phyloP scores from a whole-genome alignment of 2,888 invertebrate species.

The Heliconius ismenius region DNA sequence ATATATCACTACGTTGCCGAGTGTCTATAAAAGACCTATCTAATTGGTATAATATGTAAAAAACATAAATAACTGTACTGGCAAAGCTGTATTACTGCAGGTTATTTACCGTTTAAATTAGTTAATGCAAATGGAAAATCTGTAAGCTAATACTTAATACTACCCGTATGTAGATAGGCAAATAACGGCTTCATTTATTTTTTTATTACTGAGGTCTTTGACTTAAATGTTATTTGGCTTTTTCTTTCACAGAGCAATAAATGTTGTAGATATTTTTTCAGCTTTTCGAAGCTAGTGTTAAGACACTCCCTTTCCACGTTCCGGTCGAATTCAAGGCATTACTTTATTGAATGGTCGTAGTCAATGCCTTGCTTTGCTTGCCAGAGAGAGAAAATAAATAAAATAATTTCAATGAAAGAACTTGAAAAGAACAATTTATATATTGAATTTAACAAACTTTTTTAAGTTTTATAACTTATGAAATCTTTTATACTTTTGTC shows the following conservation, averaged over 20 bases:
- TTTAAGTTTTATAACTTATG: too few relatives aligned
- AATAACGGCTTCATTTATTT: slow-evolving; percentile 9
- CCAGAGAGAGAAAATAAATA: not conserved
- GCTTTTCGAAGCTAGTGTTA: too few relatives aligned
- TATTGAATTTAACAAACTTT: not conserved
- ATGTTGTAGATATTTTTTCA: not conserved
- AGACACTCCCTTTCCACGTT: too few relatives aligned
- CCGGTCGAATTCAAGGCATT: too few relatives aligned
- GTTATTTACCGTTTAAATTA: slow-evolving; percentile 17
- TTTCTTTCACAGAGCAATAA: not conserved
- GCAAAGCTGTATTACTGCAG: not conserved
- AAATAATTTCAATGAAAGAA: not conserved
- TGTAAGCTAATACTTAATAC: not conserved
- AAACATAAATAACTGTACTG: not conserved
- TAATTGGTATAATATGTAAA: not conserved
- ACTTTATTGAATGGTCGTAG: too few relatives aligned
- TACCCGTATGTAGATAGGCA: slow-evolving; percentile 11
- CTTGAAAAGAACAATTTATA: not conserved
- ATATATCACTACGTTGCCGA: not conserved
- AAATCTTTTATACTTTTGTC: too few relatives aligned
- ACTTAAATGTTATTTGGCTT: not conserved
- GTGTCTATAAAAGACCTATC: not conserved
- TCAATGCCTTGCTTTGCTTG: too few relatives aligned
- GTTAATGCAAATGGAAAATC: slow-evolving; percentile 2
- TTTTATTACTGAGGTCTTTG: slow-evolving; percentile 1